phyloP scores from a whole-genome alignment of 2,113 vertebrate species.

The Otus sunia region DNA sequence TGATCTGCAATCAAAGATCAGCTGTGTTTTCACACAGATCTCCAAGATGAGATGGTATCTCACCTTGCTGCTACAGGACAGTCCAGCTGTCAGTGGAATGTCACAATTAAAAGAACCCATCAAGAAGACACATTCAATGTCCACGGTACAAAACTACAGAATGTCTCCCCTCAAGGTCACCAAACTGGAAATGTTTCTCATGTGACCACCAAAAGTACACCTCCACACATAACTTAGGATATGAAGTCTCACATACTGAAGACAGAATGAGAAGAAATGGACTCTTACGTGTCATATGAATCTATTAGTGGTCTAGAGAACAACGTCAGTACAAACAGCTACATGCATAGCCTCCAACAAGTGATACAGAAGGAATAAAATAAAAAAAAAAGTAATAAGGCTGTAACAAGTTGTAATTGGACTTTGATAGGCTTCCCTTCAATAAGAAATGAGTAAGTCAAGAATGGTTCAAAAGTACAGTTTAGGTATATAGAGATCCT shows the following conservation, averaged over 20 bases:
- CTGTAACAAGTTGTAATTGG: not conserved
- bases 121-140: not conserved
- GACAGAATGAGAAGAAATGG: not conserved
- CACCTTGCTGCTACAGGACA: not conserved
- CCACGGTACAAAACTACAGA: not conserved
- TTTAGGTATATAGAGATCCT: not conserved
- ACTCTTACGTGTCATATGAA: not conserved
- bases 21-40: not conserved
- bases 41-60: not conserved
- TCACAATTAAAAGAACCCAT: not conserved
- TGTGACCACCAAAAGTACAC: not conserved
- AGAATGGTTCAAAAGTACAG: not conserved
- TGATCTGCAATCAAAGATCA: not conserved
- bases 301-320: not conserved
- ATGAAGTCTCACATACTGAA: not conserved
- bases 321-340: rapidly evolving
- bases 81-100: not conserved
- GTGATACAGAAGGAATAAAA: not conserved
- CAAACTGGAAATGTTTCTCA: not conserved
- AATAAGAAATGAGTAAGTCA: not conserved
- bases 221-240: not conserved
- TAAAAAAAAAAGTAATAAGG: not conserved
- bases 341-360: not conserved
- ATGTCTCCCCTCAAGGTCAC: not conserved
- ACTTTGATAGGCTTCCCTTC: not conserved